Base-by-base conservation (phyloP, 2,888 invertebrate species). In the Galerucella calmariensis region DNA sequence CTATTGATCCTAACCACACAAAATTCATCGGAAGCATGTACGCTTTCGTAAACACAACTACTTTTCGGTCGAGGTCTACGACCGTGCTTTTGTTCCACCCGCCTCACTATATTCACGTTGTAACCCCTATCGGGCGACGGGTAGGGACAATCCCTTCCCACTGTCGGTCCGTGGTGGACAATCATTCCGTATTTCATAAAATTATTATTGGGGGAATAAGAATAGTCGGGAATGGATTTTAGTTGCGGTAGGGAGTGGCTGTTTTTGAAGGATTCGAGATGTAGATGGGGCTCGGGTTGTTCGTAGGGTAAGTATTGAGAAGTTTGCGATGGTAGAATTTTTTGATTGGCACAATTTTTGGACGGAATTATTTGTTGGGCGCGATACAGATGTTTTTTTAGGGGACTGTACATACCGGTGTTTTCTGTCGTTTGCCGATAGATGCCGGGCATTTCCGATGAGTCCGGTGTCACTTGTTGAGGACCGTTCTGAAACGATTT, bases 361-460 rank as follows among this genome's bases (percentile, higher is more conserved):
- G 86, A 85, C 83, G 86, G 86, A 79, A 85, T 83, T 46, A 85
- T 84, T 79, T 84, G 84, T 78, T 85, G 85, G 48, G 85, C 83
- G 67, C 84, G 85, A 66, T 85, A 84, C 56, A 86, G 77, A 76
- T 85, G 85, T 77, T 86, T 86, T 82, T 85, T 86, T 63, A 86
- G 79, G 51, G 86, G 86, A 77, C 84, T 85, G 85, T 87, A 88
- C 88, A 80, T 88, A 88, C 88, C 88, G 79, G 86, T 85, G 71
- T 85, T 86, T 82, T 88, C 88, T 63, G 85, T 84, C 10, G 87
- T 87, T 80, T 88, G 88, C 6, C 87, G 84, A 77, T 88, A 88
- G 71, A 88, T 84, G 70, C 86, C 87, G 8, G 84, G 83, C 76
- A 84, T 79, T 70, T 85, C 85, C 16, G 80, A 72, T 27, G 81